Evolutionary conservation across 2,113 vertebrate genomes (phyloP).

Genomic region (Martes martes): DNA sequence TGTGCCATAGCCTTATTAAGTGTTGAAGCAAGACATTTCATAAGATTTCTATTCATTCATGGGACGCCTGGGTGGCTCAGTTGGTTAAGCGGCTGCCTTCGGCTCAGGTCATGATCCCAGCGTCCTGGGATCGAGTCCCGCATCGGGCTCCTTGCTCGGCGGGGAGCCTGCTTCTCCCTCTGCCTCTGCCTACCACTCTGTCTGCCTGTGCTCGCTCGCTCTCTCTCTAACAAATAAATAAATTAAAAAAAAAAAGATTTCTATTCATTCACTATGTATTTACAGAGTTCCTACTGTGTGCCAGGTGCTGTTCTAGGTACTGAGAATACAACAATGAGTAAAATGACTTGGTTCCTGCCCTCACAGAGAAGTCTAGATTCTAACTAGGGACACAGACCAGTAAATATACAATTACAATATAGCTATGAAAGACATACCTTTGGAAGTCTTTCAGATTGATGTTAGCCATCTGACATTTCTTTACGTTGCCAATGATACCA

Average conservation of each 20-base stretch:
- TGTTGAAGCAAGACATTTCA: neutral
- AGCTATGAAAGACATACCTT: neutral
- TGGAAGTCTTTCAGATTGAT: neutral
- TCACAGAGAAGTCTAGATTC: neutral
- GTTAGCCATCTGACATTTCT: neutral
- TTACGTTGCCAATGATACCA: neutral
- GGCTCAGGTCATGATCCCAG: too few species aligned
- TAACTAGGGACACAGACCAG: neutral
- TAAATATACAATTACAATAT: neutral
- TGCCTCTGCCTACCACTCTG: too few species aligned
- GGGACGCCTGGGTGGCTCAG: too few species aligned
- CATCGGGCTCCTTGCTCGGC: too few species aligned
- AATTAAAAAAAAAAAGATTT: neutral
- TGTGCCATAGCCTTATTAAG: neutral
- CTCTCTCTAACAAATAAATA: too few species aligned
- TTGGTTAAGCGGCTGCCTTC: too few species aligned
- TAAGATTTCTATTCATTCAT: neutral
- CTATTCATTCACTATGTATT: neutral
- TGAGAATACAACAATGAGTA: neutral
- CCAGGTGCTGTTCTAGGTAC: neutral
- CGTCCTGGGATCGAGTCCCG: too few species aligned
- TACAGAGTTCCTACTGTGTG: neutral
- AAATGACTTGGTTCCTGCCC: neutral
- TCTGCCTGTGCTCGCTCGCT: too few species aligned
- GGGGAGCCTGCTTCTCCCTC: too few species aligned